These are phyloP conservation scores for Myioborus melanocephalus DNA, from an alignment of 2,797 vertebrate genomes.

Conservation along the genomic window DNA sequence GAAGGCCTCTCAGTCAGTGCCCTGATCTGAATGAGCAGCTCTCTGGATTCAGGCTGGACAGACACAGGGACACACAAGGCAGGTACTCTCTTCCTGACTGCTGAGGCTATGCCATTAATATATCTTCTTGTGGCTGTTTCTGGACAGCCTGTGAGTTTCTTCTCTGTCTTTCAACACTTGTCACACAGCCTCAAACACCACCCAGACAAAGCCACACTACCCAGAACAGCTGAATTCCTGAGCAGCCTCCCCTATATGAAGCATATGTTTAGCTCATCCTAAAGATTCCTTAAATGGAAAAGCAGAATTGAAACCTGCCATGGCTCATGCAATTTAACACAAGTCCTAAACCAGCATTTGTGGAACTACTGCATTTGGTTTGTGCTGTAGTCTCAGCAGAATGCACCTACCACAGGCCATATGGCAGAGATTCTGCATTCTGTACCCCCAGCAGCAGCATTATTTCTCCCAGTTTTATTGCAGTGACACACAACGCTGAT, in stretches of 20 bases:
- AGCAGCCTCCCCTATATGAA: constrained; percentile 4
- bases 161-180: background rate
- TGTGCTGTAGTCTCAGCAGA: background rate
- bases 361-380: background rate
- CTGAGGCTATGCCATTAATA: background rate
- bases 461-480: constrained; percentile 10
- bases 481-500: constrained; percentile 13
- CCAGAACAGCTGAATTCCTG: constrained; percentile 4
- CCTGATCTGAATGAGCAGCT: background rate
- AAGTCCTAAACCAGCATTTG: background rate
- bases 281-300: constrained; percentile 46
- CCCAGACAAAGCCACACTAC: background rate
- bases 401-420: background rate
- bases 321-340: background rate
- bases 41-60: background rate
- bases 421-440: background rate
- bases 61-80: background rate
- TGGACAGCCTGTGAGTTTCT: background rate
- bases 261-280: background rate
- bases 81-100: fast-evolving
- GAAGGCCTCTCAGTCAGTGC: background rate
- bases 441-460: background rate
- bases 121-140: background rate
- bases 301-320: background rate
- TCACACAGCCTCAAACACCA: background rate